Percentiles rank a stretch among this genome's conserved stretches.
These are phyloP conservation scores for Sebastes hubbsi DNA, from an alignment of 2,797 vertebrate genomes.

Conservation along the genomic window DNA sequence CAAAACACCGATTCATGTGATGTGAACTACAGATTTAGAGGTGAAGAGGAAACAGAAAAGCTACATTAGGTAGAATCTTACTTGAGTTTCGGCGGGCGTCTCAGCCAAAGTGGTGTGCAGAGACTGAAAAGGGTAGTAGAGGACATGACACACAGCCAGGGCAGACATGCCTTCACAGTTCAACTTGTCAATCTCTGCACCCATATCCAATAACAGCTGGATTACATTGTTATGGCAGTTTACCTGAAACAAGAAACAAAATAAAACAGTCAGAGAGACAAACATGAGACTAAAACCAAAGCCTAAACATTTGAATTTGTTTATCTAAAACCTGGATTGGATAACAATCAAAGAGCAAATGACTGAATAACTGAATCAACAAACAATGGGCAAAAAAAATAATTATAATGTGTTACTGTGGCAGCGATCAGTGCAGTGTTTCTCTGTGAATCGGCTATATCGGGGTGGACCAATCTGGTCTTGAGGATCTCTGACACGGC, in stretches of 20 bases:
- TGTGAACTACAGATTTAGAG: neutral
- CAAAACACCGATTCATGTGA: neutral
- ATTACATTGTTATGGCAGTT: slow-evolving; percentile 81
- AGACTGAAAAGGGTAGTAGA: slow-evolving; percentile 82
- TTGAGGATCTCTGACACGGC: slow-evolving; percentile 74
- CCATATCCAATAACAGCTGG: slow-evolving; percentile 85
- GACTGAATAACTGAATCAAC: neutral
- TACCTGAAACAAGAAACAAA: slow-evolving; percentile 70
- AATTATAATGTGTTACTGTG: slow-evolving; percentile 73
- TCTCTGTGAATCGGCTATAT: slow-evolving; percentile 84
- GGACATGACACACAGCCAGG: slow-evolving; percentile 83
- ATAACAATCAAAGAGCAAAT: neutral
- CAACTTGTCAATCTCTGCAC: slow-evolving; percentile 87
- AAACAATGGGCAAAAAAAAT: neutral
- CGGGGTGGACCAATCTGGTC: slow-evolving; percentile 74
- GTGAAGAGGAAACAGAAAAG: neutral
- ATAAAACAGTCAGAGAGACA: neutral
- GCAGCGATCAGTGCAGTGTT: slow-evolving; percentile 86
- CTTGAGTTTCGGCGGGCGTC: slow-evolving; percentile 27
- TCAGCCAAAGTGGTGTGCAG: slow-evolving; percentile 70
- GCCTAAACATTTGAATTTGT: neutral
- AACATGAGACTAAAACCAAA: neutral
- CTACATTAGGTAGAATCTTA: slow-evolving; percentile 12
- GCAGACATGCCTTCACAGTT: slow-evolving; percentile 86
- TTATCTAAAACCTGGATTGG: neutral